phyloP scores from a whole-genome alignment of 2,888 invertebrate genomes.

The Rosalia funebris region DNA sequence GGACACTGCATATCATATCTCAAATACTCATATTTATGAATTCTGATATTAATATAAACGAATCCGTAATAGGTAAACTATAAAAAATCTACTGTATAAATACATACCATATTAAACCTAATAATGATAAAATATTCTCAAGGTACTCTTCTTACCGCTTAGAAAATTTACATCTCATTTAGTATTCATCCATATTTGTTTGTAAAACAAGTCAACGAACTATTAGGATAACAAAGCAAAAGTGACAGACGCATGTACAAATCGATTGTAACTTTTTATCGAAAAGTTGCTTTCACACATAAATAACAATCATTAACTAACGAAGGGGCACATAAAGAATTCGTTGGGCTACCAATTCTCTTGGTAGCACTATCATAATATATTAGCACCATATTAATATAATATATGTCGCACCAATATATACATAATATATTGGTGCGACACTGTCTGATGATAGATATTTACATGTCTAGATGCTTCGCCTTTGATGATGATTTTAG shows the following conservation, averaged over 20 bases:
- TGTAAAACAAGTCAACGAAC: conserved; percentile 36
- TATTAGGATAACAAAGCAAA: conserved; percentile 35
- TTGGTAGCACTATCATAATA: not conserved
- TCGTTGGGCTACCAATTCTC: not conserved
- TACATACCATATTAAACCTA: conserved; percentile 15
- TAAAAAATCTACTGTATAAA: not conserved
- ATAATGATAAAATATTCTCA: conserved; percentile 27
- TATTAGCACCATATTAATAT: no score
- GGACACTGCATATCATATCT: no score
- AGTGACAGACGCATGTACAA: conserved; percentile 30
- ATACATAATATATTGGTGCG: not conserved
- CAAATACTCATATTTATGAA: no score
- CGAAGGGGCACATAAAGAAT: conserved; percentile 1
- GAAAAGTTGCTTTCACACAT: conserved; percentile 19
- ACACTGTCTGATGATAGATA: not conserved
- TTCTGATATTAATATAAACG: no score
- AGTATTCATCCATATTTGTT: conserved; percentile 32
- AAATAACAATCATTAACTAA: conserved; percentile 16
- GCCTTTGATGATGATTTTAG: not conserved
- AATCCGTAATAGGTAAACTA: not conserved
- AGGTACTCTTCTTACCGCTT: conserved; percentile 25
- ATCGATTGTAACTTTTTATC: conserved; percentile 18
- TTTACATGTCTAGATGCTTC: not conserved
- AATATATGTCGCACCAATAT: no score
- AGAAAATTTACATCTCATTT: conserved; percentile 33